These are phyloP conservation scores for Thysanoteuthis rhombus DNA, from an alignment of 2,888 invertebrate genomes.

Conservation along the genomic window DNA sequence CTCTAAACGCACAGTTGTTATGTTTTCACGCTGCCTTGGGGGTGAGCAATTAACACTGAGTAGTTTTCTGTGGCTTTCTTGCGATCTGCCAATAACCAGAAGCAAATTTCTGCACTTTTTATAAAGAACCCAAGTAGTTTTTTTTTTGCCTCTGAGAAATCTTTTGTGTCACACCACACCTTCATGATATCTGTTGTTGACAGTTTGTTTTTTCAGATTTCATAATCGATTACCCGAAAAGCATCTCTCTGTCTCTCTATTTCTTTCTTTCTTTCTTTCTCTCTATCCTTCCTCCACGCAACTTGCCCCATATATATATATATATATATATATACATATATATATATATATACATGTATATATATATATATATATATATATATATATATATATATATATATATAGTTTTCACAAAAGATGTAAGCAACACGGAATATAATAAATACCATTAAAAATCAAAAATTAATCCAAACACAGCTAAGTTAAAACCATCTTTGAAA, in stretches of 20 bases:
- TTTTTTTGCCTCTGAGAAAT: background rate
- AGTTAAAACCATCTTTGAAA: too few species aligned
- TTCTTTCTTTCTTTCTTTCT: too few species aligned
- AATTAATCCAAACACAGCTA: too few species aligned
- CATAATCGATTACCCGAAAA: background rate
- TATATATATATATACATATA: too few species aligned
- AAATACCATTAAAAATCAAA: too few species aligned
- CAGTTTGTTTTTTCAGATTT: background rate
- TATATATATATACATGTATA: too few species aligned
- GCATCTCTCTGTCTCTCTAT: background rate
- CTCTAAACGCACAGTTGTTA: background rate
- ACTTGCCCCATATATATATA: too few species aligned
- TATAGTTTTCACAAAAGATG: too few species aligned
- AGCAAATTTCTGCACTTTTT: background rate
- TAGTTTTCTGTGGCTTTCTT: background rate
- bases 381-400: too few species aligned
- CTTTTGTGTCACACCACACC: background rate
- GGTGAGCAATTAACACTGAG: background rate
- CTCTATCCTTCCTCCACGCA: too few species aligned
- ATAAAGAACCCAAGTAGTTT: background rate
- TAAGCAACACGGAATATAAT: too few species aligned
- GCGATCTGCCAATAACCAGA: background rate
- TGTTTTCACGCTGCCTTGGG: background rate
- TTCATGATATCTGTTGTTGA: background rate
- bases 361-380: too few species aligned